A percentile compares a stretch with the other conserved stretches of the same genome.
phyloP scores from a whole-genome alignment of 2,113 vertebrate genomes.

The Grammomys surdaster region DNA sequence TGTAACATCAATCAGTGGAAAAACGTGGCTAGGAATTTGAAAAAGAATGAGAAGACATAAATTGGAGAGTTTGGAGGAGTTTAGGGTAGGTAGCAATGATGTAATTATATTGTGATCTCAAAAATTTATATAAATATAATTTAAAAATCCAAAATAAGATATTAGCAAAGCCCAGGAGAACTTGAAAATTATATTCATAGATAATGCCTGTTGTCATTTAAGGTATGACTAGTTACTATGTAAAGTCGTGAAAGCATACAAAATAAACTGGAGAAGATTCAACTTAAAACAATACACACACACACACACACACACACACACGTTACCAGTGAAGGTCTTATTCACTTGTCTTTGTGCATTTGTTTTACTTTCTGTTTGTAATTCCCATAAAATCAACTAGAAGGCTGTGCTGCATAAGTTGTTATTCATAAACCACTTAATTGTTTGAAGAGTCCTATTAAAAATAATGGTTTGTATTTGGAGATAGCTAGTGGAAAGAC shows the following conservation, averaged over 20 bases:
- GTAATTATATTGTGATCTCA: background rate
- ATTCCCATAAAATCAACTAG: background rate
- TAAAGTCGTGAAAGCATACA: background rate
- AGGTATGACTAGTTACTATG: background rate
- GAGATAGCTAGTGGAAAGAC: background rate
- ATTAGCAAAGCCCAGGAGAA: background rate
- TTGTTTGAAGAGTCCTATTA: conserved; percentile 14
- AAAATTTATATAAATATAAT: background rate
- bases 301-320: background rate
- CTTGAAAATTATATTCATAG: background rate
- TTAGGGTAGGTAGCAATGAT: background rate
- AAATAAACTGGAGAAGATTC: background rate
- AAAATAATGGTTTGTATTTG: conserved; percentile 41
- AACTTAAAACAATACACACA: background rate
- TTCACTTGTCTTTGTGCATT: background rate
- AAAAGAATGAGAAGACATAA: background rate
- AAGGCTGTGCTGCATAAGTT: background rate
- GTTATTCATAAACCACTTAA: conserved; percentile 10
- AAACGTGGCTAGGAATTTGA: background rate
- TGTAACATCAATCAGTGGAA: background rate
- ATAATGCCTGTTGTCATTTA: background rate
- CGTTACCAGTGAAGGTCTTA: background rate
- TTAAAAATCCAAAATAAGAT: background rate
- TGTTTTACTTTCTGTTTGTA: background rate
- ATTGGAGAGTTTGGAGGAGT: background rate